Conservation (phyloP, 1,140 invertebrate genomes). For the Drosophila aff. region DNA sequence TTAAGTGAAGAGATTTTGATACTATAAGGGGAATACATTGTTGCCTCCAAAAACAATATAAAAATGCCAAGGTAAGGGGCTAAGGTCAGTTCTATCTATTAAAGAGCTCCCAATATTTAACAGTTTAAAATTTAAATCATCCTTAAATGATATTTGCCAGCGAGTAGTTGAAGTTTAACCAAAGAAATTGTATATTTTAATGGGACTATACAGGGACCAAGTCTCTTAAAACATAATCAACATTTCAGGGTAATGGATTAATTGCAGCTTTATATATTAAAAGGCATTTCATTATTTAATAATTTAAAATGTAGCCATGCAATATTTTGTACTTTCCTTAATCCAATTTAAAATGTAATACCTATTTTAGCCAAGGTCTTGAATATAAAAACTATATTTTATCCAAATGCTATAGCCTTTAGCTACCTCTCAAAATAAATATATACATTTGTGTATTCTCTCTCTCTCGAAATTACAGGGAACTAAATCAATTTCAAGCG, state of each 20-base stretch:
- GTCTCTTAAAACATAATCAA: too few species aligned
- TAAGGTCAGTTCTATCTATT: too few species aligned
- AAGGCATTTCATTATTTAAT: not conserved
- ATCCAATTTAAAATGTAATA: not conserved
- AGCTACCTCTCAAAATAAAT: not conserved
- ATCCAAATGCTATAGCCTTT: not conserved
- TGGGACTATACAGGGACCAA: too few species aligned
- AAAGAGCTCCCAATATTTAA: too few species aligned
- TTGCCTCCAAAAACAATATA: too few species aligned
- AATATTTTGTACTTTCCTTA: not conserved
- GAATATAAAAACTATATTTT: not conserved
- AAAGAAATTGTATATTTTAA: too few species aligned
- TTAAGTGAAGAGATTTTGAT: not conserved
- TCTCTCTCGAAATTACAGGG: slow-evolving; percentile 12
- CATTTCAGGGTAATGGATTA: not conserved
- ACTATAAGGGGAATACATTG: too few species aligned
- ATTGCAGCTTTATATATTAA: not conserved
- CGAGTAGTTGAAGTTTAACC: too few species aligned
- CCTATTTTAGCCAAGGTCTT: not conserved
- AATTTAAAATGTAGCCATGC: too few species aligned
- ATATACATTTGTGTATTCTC: not conserved
- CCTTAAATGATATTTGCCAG: too few species aligned
- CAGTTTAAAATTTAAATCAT: too few species aligned
- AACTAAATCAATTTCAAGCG: slow-evolving; percentile 65
- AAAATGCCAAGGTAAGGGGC: too few species aligned